Evolutionary conservation across 2,888 invertebrate genomes (phyloP).

Genomic region (Cheilosia grossa): DNA sequence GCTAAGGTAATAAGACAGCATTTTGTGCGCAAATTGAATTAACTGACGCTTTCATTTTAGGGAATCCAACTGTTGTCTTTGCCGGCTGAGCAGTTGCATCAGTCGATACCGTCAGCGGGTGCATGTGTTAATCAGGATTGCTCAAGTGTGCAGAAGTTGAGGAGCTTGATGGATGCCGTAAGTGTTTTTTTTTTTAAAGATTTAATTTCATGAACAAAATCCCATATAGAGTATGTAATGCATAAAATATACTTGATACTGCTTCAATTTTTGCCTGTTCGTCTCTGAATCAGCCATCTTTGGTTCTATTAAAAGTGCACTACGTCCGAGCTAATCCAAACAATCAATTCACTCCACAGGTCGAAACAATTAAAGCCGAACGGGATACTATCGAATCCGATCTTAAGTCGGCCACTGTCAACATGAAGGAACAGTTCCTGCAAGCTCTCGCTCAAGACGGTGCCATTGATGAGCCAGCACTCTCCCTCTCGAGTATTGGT

Average conservation of each 20-base stretch:
- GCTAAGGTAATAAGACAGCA: conserved; percentile 78
- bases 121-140: conserved; percentile 85
- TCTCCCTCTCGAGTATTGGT: conserved; percentile 89
- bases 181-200: conserved; percentile 42
- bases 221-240: too few species aligned
- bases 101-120: conserved; percentile 87
- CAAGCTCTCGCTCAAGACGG: conserved; percentile 90
- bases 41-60: conserved; percentile 77
- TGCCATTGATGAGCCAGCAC: conserved; percentile 89
- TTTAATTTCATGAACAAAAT: too few species aligned
- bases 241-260: too few species aligned
- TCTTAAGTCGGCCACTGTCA: conserved; percentile 90
- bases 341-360: conserved; percentile 83
- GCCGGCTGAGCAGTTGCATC: conserved; percentile 88
- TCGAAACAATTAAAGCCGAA: conserved; percentile 93
- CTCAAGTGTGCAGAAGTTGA: conserved; percentile 87
- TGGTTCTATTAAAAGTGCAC: neutral
- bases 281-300: too few species aligned
- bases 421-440: conserved; percentile 93
- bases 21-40: neutral
- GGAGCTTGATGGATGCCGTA: conserved; percentile 90
- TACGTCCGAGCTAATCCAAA: neutral
- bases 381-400: conserved; percentile 95
- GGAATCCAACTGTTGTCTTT: conserved; percentile 93
- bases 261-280: too few species aligned